Conservation (phyloP, 1,140 invertebrate species). For the Lordiphosa mommai region DNA sequence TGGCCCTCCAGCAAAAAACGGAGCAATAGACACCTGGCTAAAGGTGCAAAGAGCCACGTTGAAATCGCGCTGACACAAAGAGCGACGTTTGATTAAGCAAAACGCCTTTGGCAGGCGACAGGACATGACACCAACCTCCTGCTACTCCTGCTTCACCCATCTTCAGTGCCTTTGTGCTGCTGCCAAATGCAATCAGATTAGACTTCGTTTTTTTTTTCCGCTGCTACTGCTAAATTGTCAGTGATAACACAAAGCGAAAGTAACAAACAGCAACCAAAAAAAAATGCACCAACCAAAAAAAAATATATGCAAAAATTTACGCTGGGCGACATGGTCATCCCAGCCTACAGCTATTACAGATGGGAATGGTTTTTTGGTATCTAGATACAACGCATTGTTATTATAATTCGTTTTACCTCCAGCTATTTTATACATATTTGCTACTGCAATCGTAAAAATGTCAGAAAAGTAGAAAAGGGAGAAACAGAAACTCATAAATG, state of each 20-base stretch:
- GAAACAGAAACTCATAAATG: background rate
- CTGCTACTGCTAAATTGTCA: constrained; percentile 49
- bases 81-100: constrained; percentile 63
- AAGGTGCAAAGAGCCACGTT: constrained; percentile 38
- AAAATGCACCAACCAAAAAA: constrained; percentile 10
- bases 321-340: constrained; percentile 44
- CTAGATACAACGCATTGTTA: constrained; percentile 39
- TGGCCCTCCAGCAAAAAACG: constrained; percentile 9
- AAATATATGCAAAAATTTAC: constrained; percentile 43
- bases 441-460: constrained; percentile 55
- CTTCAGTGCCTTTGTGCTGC: constrained; percentile 42
- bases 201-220: constrained; percentile 43
- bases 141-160: background rate
- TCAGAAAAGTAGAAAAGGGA: constrained; percentile 23
- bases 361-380: constrained; percentile 31
- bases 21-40: constrained; percentile 22
- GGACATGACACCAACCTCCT: constrained; percentile 33
- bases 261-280: constrained; percentile 13
- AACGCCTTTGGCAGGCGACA: constrained; percentile 55
- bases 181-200: constrained; percentile 72
- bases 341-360: constrained; percentile 33
- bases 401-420: constrained; percentile 69
- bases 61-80: constrained; percentile 61
- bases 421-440: constrained; percentile 30
- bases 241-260: constrained; percentile 47